These are phyloP conservation scores for Channa striata DNA, from an alignment of 2,797 vertebrate genomes.

Conservation along the genomic window DNA sequence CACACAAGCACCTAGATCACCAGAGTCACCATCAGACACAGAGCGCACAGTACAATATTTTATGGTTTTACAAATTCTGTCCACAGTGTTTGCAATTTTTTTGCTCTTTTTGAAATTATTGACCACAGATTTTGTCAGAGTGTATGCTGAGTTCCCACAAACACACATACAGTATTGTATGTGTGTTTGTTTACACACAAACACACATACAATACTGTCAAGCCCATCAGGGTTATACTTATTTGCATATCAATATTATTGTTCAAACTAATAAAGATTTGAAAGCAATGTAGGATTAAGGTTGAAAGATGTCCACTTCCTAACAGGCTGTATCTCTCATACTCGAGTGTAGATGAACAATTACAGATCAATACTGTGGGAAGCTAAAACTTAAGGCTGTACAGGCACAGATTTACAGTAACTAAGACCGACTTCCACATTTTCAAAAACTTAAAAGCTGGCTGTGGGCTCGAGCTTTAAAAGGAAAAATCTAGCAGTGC, in stretches of 20 bases:
- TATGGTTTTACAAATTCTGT: not conserved
- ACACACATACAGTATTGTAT: too few relatives aligned
- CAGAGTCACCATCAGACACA: slow-evolving; percentile 4
- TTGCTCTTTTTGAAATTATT: not conserved
- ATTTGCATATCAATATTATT: not conserved
- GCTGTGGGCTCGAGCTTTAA: not conserved
- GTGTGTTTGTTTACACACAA: not conserved
- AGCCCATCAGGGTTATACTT: not conserved
- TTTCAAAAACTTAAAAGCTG: not conserved
- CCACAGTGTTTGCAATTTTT: not conserved
- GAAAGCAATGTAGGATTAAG: not conserved
- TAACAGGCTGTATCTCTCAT: not conserved
- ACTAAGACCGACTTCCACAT: not conserved
- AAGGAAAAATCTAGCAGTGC: slow-evolving; percentile 8
- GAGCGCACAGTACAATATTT: not conserved
- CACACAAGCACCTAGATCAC: slow-evolving; percentile 38
- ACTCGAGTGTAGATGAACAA: not conserved
- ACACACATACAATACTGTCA: not conserved
- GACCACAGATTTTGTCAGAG: not conserved
- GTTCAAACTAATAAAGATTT: too few relatives aligned
- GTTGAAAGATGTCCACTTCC: not conserved
- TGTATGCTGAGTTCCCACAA: not conserved
- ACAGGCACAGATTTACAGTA: too few relatives aligned
- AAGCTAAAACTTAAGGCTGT: not conserved
- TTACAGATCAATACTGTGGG: not conserved